These are phyloP conservation scores for Exephanes ischioxanthus DNA, from an alignment of 2,888 invertebrate genomes.

Conservation along the genomic window DNA sequence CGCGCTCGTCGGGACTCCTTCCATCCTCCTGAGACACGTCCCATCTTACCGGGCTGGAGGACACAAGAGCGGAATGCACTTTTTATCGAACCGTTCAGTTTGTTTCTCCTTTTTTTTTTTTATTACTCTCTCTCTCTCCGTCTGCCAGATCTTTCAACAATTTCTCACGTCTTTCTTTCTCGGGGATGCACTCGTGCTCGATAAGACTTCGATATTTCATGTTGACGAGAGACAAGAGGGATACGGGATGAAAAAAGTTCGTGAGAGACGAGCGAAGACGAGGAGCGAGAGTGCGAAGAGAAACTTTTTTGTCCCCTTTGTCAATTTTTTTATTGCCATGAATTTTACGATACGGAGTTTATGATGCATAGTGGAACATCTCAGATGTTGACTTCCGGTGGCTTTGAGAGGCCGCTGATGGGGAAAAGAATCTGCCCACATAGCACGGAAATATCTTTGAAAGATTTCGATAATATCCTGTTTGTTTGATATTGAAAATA, in stretches of 20 bases:
- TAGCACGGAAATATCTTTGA: too few relatives aligned
- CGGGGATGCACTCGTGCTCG: conserved; percentile 12
- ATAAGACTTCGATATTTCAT: conserved; percentile 51
- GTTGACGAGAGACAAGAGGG: conserved; percentile 19
- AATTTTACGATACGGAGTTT: neutral
- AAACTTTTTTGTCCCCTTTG: neutral
- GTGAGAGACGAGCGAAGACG: conserved; percentile 12
- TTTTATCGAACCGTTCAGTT: conserved; percentile 16
- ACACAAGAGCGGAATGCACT: conserved; percentile 30
- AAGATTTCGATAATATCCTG: too few relatives aligned
- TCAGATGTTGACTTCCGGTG: too few relatives aligned
- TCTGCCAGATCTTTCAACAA: neutral
- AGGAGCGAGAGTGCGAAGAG: conserved; percentile 7
- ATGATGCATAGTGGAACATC: neutral
- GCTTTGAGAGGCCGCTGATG: too few relatives aligned
- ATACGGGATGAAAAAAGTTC: conserved; percentile 30
- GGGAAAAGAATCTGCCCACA: too few relatives aligned
- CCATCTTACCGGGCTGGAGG: conserved; percentile 73
- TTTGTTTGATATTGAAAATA: too few relatives aligned
- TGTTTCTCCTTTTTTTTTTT: neutral
- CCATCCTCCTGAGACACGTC: conserved; percentile 73
- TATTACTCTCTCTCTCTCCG: neutral
- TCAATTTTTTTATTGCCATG: neutral
- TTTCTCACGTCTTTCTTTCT: neutral
- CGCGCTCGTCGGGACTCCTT: conserved; percentile 71